Evolutionary conservation across 2,888 invertebrate species (phyloP), one percentile per base, ranked within the genome.

Genomic region (Tachystola acroxantha): DNA sequence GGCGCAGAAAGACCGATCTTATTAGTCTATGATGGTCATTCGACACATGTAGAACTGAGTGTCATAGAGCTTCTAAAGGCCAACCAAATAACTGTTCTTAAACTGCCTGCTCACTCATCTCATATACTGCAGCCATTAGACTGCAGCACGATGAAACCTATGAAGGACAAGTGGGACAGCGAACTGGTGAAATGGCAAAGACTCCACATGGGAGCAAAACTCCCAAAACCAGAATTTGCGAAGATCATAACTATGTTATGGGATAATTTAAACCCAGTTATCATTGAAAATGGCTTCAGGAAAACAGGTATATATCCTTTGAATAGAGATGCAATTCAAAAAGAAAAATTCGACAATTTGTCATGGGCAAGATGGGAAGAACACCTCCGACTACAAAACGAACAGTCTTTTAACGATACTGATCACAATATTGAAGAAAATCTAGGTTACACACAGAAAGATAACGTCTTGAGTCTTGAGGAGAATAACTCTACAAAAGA

Each of bases 1-100:
- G 48, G 52, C 29, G 31, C 38, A 20, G 50, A 51, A 37, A 27
- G 53, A 28, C 57, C 56, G 24, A 48, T 57, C 11, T 43, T 59
- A 16, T 33, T 60, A 12, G 45, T 64, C 20, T 57, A 53, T 37
- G 57, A 61, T 44, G 57, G 58, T 5, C 58, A 63, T 48, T 34
- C 36, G 22, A 54, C 57, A 6, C 62, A 61, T 42, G 42, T 64
- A 13, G 42, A 40, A 24, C 16, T 45, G n/a, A 39, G 20, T 34
- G 38, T 55, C 3, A 37, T 58, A 24, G 31, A 47, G 25, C 11
- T 37, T 24, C 48, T 48, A 10, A 30, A 14, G 7, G 7, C 41
- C 40, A 33, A 54, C 12, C 19, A 43, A 2, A 43, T 58, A n/a
- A 53, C 46, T 3, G 39, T 57, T 13, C 32, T 59, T 13, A 62